phyloP scores from a whole-genome alignment of 2,113 vertebrate genomes.

The Austrofundulus limnaeus region DNA sequence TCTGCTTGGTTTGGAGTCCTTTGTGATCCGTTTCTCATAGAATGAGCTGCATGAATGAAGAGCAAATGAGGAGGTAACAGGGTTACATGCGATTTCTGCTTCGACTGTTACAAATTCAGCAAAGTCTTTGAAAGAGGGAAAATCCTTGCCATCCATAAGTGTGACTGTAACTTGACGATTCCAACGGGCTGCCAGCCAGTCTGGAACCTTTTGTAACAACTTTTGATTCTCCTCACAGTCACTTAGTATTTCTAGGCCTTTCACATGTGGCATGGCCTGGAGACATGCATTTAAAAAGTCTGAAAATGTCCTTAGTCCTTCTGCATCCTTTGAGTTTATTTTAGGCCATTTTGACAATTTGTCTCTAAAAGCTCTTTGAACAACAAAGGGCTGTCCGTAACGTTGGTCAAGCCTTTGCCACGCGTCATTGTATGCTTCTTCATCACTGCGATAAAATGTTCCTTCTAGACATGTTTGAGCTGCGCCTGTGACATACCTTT shows the following conservation, averaged over 20 bases:
- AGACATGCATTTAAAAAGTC: neutral
- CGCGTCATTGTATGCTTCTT: neutral
- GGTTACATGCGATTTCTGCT: too few relatives aligned
- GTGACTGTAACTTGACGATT: neutral
- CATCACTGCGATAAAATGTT: neutral
- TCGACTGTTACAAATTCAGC: neutral
- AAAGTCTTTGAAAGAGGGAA: neutral
- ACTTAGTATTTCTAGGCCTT: neutral
- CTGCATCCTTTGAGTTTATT: neutral
- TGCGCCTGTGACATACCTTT: neutral
- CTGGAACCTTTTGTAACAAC: neutral
- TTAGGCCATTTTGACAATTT: neutral
- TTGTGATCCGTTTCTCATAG: neutral
- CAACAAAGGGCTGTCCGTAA: neutral
- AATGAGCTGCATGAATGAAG: neutral
- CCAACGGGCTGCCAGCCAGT: neutral
- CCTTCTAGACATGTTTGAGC: neutral
- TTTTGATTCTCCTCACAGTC: slow-evolving; percentile 2
- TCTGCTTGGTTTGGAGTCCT: too few relatives aligned
- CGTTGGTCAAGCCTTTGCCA: neutral
- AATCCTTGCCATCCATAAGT: neutral
- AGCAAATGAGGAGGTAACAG: too few relatives aligned
- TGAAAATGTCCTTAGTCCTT: neutral
- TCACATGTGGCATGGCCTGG: neutral
- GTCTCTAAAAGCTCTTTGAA: neutral